These are phyloP conservation scores for Cataglyphis hispanica DNA, from an alignment of 1,140 invertebrate species.

Conservation along the genomic window DNA sequence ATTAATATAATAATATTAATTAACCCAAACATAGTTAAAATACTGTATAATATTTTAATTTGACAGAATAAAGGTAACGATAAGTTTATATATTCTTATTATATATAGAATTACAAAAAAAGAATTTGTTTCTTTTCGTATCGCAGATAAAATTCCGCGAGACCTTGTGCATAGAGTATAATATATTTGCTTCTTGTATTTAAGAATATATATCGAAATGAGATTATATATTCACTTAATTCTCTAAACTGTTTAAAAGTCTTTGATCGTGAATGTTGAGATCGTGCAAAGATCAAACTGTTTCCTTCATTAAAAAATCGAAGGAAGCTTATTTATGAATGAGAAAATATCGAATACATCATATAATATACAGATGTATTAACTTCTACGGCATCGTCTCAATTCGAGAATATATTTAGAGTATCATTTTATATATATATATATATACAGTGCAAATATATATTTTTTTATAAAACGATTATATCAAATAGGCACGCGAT, in stretches of 20 bases:
- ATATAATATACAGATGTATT: neutral
- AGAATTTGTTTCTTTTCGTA: neutral
- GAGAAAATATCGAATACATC: conserved; percentile 8
- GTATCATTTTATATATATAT: neutral
- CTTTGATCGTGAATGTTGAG: neutral
- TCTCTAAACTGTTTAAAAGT: neutral
- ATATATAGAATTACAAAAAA: neutral
- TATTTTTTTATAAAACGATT: conserved; percentile 30
- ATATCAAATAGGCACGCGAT: conserved; percentile 54
- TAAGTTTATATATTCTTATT: conserved; percentile 13
- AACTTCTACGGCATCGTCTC: neutral
- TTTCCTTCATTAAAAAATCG: conserved; percentile 15
- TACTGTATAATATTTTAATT: conserved; percentile 45
- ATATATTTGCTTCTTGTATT: neutral
- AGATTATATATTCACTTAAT: conserved; percentile 10
- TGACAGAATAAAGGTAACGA: conserved; percentile 33
- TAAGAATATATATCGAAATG: conserved; percentile 2
- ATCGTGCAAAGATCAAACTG: conserved; percentile 19
- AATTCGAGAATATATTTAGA: conserved; percentile 17
- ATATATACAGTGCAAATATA: conserved; percentile 4
- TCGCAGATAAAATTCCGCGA: neutral
- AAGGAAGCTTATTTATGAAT: conserved; percentile 16
- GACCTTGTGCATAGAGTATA: conserved; percentile 11
- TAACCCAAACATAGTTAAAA: conserved; percentile 45
- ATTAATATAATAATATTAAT: too few relatives aligned